Conservation (phyloP, 2,888 invertebrate genomes). For the Polietes domitor region DNA sequence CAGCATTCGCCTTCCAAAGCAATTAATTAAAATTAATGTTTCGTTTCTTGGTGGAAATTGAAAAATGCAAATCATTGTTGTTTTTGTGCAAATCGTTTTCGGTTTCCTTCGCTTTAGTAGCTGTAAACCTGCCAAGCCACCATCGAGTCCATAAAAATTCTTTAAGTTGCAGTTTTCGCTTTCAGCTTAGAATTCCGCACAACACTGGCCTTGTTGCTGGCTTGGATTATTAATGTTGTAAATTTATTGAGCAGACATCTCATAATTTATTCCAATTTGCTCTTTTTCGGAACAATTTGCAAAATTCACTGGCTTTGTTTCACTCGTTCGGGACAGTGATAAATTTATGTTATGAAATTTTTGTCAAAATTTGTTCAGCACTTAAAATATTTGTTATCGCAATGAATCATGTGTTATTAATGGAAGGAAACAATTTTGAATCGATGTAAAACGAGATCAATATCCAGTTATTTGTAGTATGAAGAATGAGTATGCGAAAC, state of each 20-base stretch:
- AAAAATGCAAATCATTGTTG: constrained; percentile 15
- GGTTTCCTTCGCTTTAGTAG: not conserved
- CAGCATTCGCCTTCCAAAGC: not conserved
- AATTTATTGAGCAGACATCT: constrained; percentile 1
- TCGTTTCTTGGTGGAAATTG: not conserved
- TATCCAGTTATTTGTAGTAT: too few relatives aligned
- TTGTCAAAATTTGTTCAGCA: not conserved
- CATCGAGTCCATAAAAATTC: constrained; percentile 18
- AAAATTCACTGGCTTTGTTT: not conserved
- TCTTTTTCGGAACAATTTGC: not conserved
- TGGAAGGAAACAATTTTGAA: too few relatives aligned
- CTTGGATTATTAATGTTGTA: constrained; percentile 14
- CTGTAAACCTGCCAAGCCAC: not conserved
- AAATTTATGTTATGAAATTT: not conserved
- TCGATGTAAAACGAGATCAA: too few relatives aligned
- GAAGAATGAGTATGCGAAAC: too few relatives aligned
- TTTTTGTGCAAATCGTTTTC: not conserved
- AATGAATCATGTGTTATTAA: too few relatives aligned
- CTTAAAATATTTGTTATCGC: too few relatives aligned
- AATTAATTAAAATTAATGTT: constrained; percentile 21
- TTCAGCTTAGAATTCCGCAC: not conserved
- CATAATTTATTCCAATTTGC: constrained; percentile 19
- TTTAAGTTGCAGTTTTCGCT: not conserved
- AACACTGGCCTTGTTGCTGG: constrained; percentile 21
- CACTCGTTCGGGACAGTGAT: not conserved